Base-by-base conservation (phyloP, 92 coral and sea anemone genomes). In the Epizoanthus illoricatus region DNA sequence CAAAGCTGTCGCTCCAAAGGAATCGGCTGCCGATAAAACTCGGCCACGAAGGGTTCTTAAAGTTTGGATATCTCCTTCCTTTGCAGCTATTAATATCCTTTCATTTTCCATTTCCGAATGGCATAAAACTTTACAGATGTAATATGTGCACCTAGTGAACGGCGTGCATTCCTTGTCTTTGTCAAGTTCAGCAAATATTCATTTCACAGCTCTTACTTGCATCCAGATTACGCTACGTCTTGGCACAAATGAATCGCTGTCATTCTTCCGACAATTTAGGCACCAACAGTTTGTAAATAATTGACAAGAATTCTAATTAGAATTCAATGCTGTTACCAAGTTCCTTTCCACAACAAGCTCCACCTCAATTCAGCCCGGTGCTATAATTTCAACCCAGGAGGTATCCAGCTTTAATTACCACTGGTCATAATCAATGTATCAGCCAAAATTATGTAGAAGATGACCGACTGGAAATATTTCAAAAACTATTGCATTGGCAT, bases 1-100 rank as follows among this genome's bases (percentile, higher is more conserved):
- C n/a, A 93, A 84, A 7, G 94, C 87, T 5, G 92, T 86, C 33
- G 94, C 94, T 67, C 97, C 97, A 73, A 88, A 93, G 45, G 88
- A 84, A 86, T 93, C 97, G 6, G 80, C 75, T 40, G 92, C 97
- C 15, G 84, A 81, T 3, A 90, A 90, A 5, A 87, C 97, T 58
- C 86, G 71, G 17, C 90, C 83, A 42, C 94, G 85, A 20, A 93
- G 84, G 17, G 97, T 80, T 47, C 87, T 72, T 9, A 93, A 56
- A 28, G 94, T 85, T 33, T 78, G 80, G 43, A 91, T 81, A 62
- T 93, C 97, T 36, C 97, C 97, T 60, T 93, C 97, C 84, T 92
- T 89, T 8, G 97, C 92, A 4, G 97, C 97, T 18, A 88, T 54
- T 5, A 93, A 86, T 5, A 86, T 90, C 75, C 91, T 69, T 66